Percentiles rank a stretch among this genome's conserved stretches.
These are phyloP conservation scores for Halcyon chelicuti DNA, from an alignment of 2,797 vertebrate species.

Conservation along the genomic window DNA sequence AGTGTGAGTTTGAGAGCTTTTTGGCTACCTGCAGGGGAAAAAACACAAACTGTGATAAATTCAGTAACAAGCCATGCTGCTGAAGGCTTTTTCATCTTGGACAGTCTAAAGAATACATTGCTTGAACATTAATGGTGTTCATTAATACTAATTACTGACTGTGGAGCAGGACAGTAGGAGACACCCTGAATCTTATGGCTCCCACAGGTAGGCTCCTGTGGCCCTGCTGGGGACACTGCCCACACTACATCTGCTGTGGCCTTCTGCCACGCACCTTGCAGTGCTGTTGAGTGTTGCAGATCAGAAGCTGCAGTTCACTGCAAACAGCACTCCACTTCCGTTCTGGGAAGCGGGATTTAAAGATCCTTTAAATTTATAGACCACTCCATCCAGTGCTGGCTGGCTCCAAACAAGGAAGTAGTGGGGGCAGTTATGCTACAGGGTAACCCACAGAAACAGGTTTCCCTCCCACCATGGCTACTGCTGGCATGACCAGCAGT, in stretches of 20 bases:
- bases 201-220: background rate
- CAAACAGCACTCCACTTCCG: accelerated
- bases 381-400: accelerated
- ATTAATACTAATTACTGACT: background rate
- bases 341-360: background rate
- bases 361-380: background rate
- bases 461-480: accelerated
- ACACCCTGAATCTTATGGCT: accelerated
- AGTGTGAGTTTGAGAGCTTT: background rate
- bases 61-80: background rate
- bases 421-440: accelerated
- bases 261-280: too few relatives aligned
- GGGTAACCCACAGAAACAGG: background rate
- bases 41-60: background rate
- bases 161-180: background rate
- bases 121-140: background rate
- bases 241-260: background rate
- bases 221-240: background rate
- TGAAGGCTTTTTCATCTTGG: background rate
- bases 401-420: accelerated
- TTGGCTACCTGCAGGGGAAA: background rate
- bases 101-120: background rate
- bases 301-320: background rate
- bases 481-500: background rate
- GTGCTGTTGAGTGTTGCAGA: too few relatives aligned